These are phyloP conservation scores for Epistrophe grossulariae DNA, from an alignment of 2,888 invertebrate species.

Conservation along the genomic window DNA sequence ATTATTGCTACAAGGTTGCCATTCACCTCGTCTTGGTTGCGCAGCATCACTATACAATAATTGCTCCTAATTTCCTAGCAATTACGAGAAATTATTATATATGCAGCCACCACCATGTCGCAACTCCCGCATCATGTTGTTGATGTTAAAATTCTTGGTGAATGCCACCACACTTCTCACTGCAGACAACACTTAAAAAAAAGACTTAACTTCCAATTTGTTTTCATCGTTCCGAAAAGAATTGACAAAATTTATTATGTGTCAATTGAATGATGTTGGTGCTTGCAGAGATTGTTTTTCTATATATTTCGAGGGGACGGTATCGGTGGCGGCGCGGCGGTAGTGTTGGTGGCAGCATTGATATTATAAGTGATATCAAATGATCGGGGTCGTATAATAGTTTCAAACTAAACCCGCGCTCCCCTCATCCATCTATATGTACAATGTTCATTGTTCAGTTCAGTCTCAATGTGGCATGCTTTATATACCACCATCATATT, in stretches of 20 bases:
- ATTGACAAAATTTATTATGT: slow-evolving; percentile 74
- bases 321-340: slow-evolving; percentile 9
- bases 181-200: neutral
- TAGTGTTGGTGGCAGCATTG: neutral
- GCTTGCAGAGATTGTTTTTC: slow-evolving; percentile 67
- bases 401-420: slow-evolving; percentile 26
- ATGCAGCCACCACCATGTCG: slow-evolving; percentile 53
- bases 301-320: slow-evolving; percentile 19
- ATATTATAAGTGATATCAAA: slow-evolving; percentile 52
- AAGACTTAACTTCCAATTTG: slow-evolving; percentile 49
- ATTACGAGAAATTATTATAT: slow-evolving; percentile 51
- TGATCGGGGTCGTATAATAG: slow-evolving; percentile 55
- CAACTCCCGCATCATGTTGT: slow-evolving; percentile 72
- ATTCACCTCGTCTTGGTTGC: slow-evolving; percentile 56
- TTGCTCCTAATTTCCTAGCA: slow-evolving; percentile 71
- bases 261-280: slow-evolving; percentile 69
- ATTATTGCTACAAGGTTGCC: slow-evolving; percentile 20
- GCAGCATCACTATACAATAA: slow-evolving; percentile 47
- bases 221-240: slow-evolving; percentile 44
- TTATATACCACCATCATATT: neutral
- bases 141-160: slow-evolving; percentile 3
- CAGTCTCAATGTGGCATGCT: slow-evolving; percentile 11
- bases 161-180: neutral
- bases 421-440: neutral
- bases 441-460: neutral